A percentile compares a stretch with the other conserved stretches of the same genome.
Evolutionary conservation across 2,113 vertebrate species (phyloP).

Genomic region (Ammodytes dubius): DNA sequence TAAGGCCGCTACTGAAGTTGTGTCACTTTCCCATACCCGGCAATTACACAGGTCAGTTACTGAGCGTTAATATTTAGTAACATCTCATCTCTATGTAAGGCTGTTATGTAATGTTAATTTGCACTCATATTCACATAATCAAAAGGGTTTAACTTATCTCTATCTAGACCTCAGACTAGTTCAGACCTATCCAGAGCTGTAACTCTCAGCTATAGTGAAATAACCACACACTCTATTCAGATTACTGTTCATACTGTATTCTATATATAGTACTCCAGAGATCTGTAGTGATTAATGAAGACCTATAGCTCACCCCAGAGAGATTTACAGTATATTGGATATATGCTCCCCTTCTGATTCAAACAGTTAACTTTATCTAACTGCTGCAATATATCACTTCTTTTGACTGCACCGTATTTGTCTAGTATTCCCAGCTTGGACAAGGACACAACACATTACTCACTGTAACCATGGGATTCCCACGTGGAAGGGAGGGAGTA

Average conservation of each 20-base stretch:
- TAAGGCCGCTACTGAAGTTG: neutral
- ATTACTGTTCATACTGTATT: slow-evolving; percentile 11
- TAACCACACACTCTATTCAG: slow-evolving; percentile 9
- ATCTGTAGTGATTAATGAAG: slow-evolving; percentile 57
- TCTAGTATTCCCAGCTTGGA: slow-evolving; percentile 62
- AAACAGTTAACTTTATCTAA: slow-evolving; percentile 64
- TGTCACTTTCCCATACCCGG: neutral
- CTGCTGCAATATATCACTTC: slow-evolving; percentile 56
- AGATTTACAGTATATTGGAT: slow-evolving; percentile 25
- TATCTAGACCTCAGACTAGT: neutral
- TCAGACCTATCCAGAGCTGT: neutral
- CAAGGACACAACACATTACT: slow-evolving; percentile 68
- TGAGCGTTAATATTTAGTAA: neutral
- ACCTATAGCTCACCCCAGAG: slow-evolving; percentile 32
- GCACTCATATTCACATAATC: too few relatives aligned
- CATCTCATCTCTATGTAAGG: neutral
- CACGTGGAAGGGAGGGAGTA: slow-evolving; percentile 53
- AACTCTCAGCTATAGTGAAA: slow-evolving; percentile 12
- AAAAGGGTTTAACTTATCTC: neutral
- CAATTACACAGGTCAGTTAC: neutral
- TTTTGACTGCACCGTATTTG: slow-evolving; percentile 57
- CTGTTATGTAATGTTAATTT: neutral
- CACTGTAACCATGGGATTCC: slow-evolving; percentile 64
- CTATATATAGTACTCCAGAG: slow-evolving; percentile 24
- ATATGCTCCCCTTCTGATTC: slow-evolving; percentile 32